These are phyloP conservation scores for Parazoanthus darwini DNA, from an alignment of 92 coral and sea anemone species.

Conservation along the genomic window DNA sequence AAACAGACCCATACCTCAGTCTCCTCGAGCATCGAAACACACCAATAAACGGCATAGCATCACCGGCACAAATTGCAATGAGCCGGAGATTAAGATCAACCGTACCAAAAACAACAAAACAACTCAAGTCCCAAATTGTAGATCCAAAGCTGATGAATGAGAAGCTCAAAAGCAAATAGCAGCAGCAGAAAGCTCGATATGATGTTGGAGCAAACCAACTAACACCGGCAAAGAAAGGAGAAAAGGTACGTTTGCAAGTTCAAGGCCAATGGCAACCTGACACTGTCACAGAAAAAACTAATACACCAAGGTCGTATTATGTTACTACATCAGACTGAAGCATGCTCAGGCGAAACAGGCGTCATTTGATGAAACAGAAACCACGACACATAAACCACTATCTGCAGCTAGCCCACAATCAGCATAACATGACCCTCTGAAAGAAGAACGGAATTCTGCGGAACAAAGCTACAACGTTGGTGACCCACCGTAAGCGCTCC, in stretches of 20 bases:
- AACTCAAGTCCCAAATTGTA: conserved; percentile 3
- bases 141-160: conserved; percentile 1
- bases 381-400: conserved; percentile 4
- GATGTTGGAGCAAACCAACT: not conserved
- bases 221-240: not conserved
- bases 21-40: conserved; percentile 8
- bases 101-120: conserved; percentile 7
- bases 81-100: not conserved
- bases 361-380: conserved; percentile 22
- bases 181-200: not conserved
- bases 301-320: not conserved
- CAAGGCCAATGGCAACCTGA: conserved; percentile 4
- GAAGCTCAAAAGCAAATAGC: not conserved
- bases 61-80: not conserved
- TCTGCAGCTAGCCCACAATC: conserved; percentile 10
- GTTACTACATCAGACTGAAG: conserved; percentile 3
- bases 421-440: conserved; percentile 2
- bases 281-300: not conserved
- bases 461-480: not conserved
- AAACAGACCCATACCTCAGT: not conserved
- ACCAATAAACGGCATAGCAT: not conserved
- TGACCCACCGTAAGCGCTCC: not conserved
- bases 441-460: not conserved
- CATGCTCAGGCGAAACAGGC: conserved; percentile 27
- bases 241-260: conserved; percentile 8